Percentiles rank a stretch among this genome's conserved stretches.
Evolutionary conservation across 2,797 vertebrate species (phyloP).

Genomic region (Lacerta bilineata): DNA sequence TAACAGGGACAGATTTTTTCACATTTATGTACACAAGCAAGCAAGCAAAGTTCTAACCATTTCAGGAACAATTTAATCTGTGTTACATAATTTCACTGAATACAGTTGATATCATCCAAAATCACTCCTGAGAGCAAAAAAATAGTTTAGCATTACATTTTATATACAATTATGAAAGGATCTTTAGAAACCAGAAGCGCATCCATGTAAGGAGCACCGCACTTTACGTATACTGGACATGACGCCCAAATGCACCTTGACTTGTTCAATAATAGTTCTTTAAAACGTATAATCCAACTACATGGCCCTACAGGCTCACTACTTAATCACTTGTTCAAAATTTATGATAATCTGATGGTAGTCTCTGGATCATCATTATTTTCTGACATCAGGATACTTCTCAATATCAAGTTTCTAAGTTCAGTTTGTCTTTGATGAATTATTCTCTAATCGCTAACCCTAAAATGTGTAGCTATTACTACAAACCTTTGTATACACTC

Average conservation of each 20-base stretch:
- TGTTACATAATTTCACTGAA: slow-evolving; percentile 75
- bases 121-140: slow-evolving; percentile 76
- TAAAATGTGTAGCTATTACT: slow-evolving; percentile 49
- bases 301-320: slow-evolving; percentile 28
- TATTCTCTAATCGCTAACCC: slow-evolving; percentile 39
- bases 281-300: slow-evolving; percentile 22
- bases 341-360: slow-evolving; percentile 47
- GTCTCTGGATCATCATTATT: slow-evolving; percentile 40
- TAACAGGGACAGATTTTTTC: slow-evolving; percentile 49
- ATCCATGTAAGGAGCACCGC: slow-evolving; percentile 61
- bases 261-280: slow-evolving; percentile 28
- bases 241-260: slow-evolving; percentile 34
- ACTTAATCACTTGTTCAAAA: slow-evolving; percentile 42
- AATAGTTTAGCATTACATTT: slow-evolving; percentile 79
- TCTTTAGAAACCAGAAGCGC: slow-evolving; percentile 72
- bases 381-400: slow-evolving; percentile 24
- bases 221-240: slow-evolving; percentile 52
- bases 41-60: slow-evolving; percentile 74
- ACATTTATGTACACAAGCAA: slow-evolving; percentile 69
- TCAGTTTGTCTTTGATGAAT: slow-evolving; percentile 45
- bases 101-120: slow-evolving; percentile 77
- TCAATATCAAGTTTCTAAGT: slow-evolving; percentile 47
- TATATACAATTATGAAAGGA: slow-evolving; percentile 80
- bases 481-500: slow-evolving; percentile 15
- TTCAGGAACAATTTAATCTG: slow-evolving; percentile 79